Evolutionary conservation across 2,888 invertebrate species (phyloP).

Genomic region (Leptogaster cylindrica): DNA sequence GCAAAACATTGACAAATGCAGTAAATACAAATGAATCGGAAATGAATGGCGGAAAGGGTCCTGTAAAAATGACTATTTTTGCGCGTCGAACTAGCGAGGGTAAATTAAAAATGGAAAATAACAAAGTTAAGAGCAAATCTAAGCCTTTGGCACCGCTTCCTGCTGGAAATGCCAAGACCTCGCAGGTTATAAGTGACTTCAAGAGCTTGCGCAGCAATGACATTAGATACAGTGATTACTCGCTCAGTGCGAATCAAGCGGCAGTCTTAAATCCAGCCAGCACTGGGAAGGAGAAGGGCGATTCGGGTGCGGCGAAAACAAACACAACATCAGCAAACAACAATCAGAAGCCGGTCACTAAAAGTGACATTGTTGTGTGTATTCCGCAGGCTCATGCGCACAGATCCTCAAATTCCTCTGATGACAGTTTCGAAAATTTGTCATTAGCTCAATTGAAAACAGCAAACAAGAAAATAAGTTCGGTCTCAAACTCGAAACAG

Average conservation of each 20-base stretch:
- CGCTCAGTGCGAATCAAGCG: slow-evolving; percentile 49
- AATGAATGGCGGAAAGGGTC: slow-evolving; percentile 50
- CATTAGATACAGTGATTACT: slow-evolving; percentile 56
- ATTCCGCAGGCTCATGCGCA: slow-evolving; percentile 58
- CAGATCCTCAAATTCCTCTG: slow-evolving; percentile 52
- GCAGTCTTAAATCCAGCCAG: slow-evolving; percentile 41
- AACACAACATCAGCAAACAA: neutral
- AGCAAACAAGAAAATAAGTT: slow-evolving; percentile 54
- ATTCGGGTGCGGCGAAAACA: neutral
- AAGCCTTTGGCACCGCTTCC: neutral
- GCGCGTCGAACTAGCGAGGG: slow-evolving; percentile 50
- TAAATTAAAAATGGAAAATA: slow-evolving; percentile 43
- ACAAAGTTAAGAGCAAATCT: neutral
- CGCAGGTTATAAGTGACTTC: slow-evolving; percentile 52
- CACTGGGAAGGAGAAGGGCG: neutral
- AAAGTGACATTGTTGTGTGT: slow-evolving; percentile 58
- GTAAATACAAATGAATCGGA: slow-evolving; percentile 47
- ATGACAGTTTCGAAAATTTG: slow-evolving; percentile 55
- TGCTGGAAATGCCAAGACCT: neutral
- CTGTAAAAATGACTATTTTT: slow-evolving; percentile 53
- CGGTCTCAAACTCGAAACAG: neutral
- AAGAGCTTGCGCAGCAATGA: slow-evolving; percentile 61
- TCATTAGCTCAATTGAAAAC: slow-evolving; percentile 57
- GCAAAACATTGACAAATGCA: slow-evolving; percentile 46
- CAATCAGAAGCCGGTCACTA: slow-evolving; percentile 45